These are phyloP conservation scores for Agrilus cyanescens DNA, from an alignment of 2,888 invertebrate genomes.

Conservation along the genomic window DNA sequence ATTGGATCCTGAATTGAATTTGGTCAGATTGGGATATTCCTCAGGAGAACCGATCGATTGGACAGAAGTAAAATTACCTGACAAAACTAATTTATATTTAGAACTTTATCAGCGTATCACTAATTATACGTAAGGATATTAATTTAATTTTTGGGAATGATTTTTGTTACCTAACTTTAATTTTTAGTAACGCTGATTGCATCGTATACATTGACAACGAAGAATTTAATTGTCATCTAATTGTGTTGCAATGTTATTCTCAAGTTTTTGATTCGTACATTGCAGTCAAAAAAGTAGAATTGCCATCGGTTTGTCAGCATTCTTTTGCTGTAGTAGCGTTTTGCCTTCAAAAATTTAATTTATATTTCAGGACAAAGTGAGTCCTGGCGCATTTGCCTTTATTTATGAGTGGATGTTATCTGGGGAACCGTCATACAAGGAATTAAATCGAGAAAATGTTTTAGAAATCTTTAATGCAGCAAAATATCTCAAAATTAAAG, in stretches of 20 bases:
- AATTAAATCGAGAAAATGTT: constrained; percentile 56
- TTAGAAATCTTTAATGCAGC: constrained; percentile 62
- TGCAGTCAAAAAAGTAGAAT: constrained; percentile 34
- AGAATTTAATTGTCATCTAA: constrained; percentile 55
- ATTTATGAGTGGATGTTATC: constrained; percentile 76
- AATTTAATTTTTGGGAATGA: constrained; percentile 1
- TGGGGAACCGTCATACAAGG: constrained; percentile 49
- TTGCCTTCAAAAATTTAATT: background rate
- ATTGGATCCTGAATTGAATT: constrained; percentile 38
- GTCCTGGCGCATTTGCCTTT: constrained; percentile 50
- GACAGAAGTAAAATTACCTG: constrained; percentile 49
- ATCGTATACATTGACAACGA: constrained; percentile 51
- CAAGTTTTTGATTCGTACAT: constrained; percentile 45
- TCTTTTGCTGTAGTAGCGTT: background rate
- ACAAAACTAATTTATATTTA: constrained; percentile 54
- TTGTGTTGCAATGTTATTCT: constrained; percentile 60
- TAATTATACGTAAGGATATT: constrained; percentile 52
- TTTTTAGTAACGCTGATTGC: constrained; percentile 53
- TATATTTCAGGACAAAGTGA: constrained; percentile 30
- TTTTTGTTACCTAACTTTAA: background rate
- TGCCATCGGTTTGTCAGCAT: constrained; percentile 27
- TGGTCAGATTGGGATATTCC: constrained; percentile 46
- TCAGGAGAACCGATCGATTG: constrained; percentile 48
- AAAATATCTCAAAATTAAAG: constrained; percentile 58
- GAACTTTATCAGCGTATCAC: constrained; percentile 53